Conservation (phyloP, 2,888 invertebrate genomes). For the Spisula subtruncata region DNA sequence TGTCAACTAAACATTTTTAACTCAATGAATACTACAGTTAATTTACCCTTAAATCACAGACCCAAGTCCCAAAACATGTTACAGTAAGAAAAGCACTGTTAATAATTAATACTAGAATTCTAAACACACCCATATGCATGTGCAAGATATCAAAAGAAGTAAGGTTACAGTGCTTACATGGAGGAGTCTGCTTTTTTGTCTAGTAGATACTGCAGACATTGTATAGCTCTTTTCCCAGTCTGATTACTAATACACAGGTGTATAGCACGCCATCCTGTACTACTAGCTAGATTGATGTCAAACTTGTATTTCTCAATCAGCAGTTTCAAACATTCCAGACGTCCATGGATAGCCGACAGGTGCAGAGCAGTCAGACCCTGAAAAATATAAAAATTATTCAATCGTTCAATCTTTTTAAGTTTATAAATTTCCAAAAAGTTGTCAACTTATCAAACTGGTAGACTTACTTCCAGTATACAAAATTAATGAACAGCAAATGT, state of each 20-base stretch:
- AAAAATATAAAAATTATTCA: constrained; percentile 6
- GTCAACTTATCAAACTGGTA: too few relatives aligned
- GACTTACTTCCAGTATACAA: too few relatives aligned
- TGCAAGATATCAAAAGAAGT: neutral
- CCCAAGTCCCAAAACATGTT: too few relatives aligned
- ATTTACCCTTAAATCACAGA: too few relatives aligned
- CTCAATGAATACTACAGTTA: too few relatives aligned
- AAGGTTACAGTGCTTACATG: constrained; percentile 79
- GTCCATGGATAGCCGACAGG: constrained; percentile 86
- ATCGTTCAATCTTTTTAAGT: neutral
- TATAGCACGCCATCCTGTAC: constrained; percentile 87
- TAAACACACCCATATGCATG: too few relatives aligned
- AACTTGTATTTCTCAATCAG: constrained; percentile 86
- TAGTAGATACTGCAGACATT: constrained; percentile 85
- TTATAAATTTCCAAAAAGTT: too few relatives aligned
- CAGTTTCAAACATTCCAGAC: constrained; percentile 86
- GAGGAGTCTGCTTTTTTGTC: constrained; percentile 86
- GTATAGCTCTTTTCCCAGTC: constrained; percentile 85
- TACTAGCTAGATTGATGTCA: constrained; percentile 85
- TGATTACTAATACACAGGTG: constrained; percentile 87
- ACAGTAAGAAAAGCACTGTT: too few relatives aligned
- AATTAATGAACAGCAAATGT: too few relatives aligned
- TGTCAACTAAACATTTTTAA: too few relatives aligned
- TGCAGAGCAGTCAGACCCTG: constrained; percentile 86
- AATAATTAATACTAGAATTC: too few relatives aligned